phyloP scores from a whole-genome alignment of 2,888 invertebrate genomes.

The Syritta pipiens region DNA sequence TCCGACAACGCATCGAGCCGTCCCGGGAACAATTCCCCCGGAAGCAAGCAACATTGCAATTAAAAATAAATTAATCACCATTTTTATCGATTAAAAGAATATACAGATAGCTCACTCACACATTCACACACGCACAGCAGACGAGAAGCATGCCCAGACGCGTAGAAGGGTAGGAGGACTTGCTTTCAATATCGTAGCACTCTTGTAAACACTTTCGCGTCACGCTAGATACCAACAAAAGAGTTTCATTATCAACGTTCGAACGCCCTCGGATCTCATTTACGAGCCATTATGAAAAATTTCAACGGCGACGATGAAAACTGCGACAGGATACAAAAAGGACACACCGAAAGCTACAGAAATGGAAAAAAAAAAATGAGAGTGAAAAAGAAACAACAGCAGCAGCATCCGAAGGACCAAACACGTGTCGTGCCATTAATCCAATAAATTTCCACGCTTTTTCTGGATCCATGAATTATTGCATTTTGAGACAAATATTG shows the following conservation, averaged over 20 bases:
- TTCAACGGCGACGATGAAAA: constrained; percentile 24
- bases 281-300: constrained; percentile 49
- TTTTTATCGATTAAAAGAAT: constrained; percentile 64
- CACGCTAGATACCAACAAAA: constrained; percentile 30
- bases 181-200: constrained; percentile 33
- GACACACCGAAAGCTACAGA: background rate
- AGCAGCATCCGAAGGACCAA: constrained; percentile 10
- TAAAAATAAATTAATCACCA: constrained; percentile 68
- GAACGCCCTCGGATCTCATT: constrained; percentile 61
- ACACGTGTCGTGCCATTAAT: constrained; percentile 62
- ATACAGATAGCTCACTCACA: background rate
- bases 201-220: constrained; percentile 33
- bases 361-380: background rate
- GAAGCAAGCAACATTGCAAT: constrained; percentile 52
- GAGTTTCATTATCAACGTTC: constrained; percentile 59
- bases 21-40: constrained; percentile 10
- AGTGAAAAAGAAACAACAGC: constrained; percentile 1
- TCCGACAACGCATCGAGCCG: background rate
- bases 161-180: constrained; percentile 14
- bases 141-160: too few species aligned
- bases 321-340: background rate
- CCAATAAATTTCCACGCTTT: constrained; percentile 55
- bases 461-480: constrained; percentile 41
- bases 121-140: background rate
- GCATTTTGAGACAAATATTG: constrained; percentile 44